Conservation (phyloP, 1,140 invertebrate genomes). For the Drosophila teissieri region DNA sequence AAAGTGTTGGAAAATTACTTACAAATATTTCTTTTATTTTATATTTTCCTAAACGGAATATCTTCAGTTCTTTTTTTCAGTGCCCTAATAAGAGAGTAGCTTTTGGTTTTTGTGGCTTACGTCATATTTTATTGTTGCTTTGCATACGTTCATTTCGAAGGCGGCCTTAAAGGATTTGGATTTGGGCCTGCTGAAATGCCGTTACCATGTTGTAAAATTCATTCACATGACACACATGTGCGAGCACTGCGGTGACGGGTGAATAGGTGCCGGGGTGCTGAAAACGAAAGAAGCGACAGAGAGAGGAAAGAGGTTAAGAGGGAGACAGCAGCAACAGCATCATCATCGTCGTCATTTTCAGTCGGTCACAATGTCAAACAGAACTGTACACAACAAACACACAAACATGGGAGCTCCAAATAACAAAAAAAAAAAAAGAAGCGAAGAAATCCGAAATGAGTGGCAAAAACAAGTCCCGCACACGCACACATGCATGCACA, state of each 20-base stretch:
- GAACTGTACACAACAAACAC: constrained; percentile 56
- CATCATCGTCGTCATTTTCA: constrained; percentile 36
- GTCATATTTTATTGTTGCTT: constrained; percentile 75
- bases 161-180: constrained; percentile 50
- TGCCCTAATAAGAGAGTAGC: constrained; percentile 26
- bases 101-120: constrained; percentile 62
- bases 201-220: constrained; percentile 60
- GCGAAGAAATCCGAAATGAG: constrained; percentile 23
- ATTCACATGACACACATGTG: constrained; percentile 51
- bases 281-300: neutral
- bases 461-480: constrained; percentile 40
- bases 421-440: constrained; percentile 8
- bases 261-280: neutral
- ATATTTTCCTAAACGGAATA: neutral
- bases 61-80: constrained; percentile 1
- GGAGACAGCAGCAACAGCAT: constrained; percentile 22
- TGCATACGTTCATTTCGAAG: constrained; percentile 48
- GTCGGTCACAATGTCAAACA: constrained; percentile 76
- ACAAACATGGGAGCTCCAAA: constrained; percentile 14
- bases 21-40: neutral
- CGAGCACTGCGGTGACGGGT: neutral
- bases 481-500: constrained; percentile 18
- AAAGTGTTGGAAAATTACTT: neutral
- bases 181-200: constrained; percentile 23
- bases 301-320: neutral